A percentile compares a stretch with the other conserved stretches of the same genome.
Evolutionary conservation across 2,888 invertebrate genomes (phyloP).

Genomic region (Pogonocherus hispidulus): DNA sequence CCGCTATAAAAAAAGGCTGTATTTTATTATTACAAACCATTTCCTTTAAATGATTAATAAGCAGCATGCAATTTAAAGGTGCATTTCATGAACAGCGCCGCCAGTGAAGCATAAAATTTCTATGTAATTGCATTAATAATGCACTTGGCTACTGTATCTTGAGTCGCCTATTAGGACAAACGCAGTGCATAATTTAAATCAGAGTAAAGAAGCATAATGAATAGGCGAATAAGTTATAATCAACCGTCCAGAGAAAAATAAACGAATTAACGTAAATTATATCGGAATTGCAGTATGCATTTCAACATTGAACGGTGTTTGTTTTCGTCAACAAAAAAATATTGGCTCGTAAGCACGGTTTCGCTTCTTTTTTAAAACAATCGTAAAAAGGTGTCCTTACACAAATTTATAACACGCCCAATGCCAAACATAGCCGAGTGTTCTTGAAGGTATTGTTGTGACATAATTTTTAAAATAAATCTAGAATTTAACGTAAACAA

Average conservation of each 20-base stretch:
- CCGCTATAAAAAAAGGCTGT: constrained; percentile 40
- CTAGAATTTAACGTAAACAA: constrained; percentile 25
- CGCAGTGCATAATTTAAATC: background rate
- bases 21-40: constrained; percentile 40
- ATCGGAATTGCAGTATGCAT: constrained; percentile 7
- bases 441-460: constrained; percentile 30
- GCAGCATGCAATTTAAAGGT: constrained; percentile 20
- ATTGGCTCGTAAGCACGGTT: constrained; percentile 32
- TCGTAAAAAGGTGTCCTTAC: constrained; percentile 32
- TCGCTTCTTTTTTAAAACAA: constrained; percentile 29
- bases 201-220: background rate
- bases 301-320: constrained; percentile 29
- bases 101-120: constrained; percentile 6
- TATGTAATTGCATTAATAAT: constrained; percentile 4
- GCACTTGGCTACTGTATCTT: constrained; percentile 9
- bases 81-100: constrained; percentile 23
- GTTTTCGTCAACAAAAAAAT: constrained; percentile 25
- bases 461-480: constrained; percentile 29
- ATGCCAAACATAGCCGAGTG: constrained; percentile 19
- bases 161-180: too few species aligned
- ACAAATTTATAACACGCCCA: constrained; percentile 29
- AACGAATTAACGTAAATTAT: background rate
- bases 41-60: constrained; percentile 41
- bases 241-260: background rate
- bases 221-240: background rate